These are phyloP conservation scores for Orthosia gothica DNA, from an alignment of 2,888 invertebrate species.

Conservation along the genomic window DNA sequence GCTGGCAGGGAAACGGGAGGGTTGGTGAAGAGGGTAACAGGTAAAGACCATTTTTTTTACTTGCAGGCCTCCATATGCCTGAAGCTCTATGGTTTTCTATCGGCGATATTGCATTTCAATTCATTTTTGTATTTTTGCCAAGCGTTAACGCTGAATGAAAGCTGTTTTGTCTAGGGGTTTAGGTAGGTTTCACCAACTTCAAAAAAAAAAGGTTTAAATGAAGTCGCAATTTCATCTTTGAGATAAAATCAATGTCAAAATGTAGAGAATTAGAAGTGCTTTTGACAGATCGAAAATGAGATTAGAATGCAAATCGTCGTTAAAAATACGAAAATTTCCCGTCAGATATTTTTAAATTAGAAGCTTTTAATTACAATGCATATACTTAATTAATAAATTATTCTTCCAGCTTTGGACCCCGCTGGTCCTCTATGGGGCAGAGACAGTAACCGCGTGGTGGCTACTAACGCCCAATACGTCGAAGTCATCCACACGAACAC, in stretches of 20 bases:
- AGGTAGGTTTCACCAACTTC: neutral
- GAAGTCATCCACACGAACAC: slow-evolving; percentile 87
- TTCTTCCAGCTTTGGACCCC: slow-evolving; percentile 82
- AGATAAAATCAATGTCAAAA: neutral
- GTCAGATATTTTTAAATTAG: neutral
- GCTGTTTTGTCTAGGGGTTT: too few relatives aligned
- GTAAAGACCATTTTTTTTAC: slow-evolving; percentile 65
- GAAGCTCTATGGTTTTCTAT: too few relatives aligned
- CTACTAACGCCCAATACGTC: slow-evolving; percentile 81
- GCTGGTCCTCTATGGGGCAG: slow-evolving; percentile 82
- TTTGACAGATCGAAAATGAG: neutral
- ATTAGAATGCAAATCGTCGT: too few relatives aligned
- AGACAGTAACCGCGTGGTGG: slow-evolving; percentile 72
- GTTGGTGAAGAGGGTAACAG: slow-evolving; percentile 80
- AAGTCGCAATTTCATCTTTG: neutral
- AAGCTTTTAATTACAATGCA: neutral
- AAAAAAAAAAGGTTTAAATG: neutral
- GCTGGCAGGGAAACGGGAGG: slow-evolving; percentile 79
- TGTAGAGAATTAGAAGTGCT: neutral
- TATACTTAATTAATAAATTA: neutral
- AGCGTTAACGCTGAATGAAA: too few relatives aligned
- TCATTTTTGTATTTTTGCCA: too few relatives aligned
- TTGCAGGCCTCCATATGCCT: neutral
- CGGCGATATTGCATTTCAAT: too few relatives aligned
- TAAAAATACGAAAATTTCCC: too few relatives aligned